Conservation (phyloP, 2,797 vertebrate genomes). For the Etheostoma nigrum region DNA sequence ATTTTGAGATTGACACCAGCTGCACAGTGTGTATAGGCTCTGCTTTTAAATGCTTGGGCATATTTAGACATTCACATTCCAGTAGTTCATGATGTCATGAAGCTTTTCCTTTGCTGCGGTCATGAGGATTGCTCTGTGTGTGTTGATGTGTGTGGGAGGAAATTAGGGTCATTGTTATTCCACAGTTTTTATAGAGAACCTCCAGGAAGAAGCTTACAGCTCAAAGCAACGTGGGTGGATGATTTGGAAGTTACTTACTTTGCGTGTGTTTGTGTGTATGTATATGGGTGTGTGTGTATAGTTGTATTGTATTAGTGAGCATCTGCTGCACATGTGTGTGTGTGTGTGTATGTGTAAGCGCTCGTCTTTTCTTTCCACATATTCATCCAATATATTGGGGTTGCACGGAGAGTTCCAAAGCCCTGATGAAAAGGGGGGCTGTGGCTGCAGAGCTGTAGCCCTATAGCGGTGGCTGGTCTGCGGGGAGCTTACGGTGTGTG, state of each 20-base stretch:
- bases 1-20: slow-evolving; percentile 66
- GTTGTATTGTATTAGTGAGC: slow-evolving; percentile 10
- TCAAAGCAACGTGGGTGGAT: slow-evolving; percentile 61
- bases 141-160: slow-evolving; percentile 61
- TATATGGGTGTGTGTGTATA: background rate
- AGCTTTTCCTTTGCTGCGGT: slow-evolving; percentile 32
- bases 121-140: slow-evolving; percentile 16
- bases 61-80: slow-evolving; percentile 45
- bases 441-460: slow-evolving; percentile 70
- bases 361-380: slow-evolving; percentile 55
- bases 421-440: slow-evolving; percentile 46
- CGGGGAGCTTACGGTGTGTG: slow-evolving; percentile 73
- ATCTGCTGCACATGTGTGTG: slow-evolving; percentile 29
- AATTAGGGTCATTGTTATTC: slow-evolving; percentile 68
- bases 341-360: background rate
- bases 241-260: slow-evolving; percentile 13
- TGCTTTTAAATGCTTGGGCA: slow-evolving; percentile 18
- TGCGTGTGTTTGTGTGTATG: too few species aligned
- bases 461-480: slow-evolving; percentile 78
- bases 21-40: slow-evolving; percentile 22
- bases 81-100: slow-evolving; percentile 32
- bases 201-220: slow-evolving; percentile 58
- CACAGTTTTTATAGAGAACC: slow-evolving; percentile 50
- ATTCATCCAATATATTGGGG: slow-evolving; percentile 59
- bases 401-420: slow-evolving; percentile 58